A percentile compares a stretch with the other conserved stretches of the same genome.
These are phyloP conservation scores for Metellina segmentata DNA, from an alignment of 2,888 invertebrate genomes.

Conservation along the genomic window DNA sequence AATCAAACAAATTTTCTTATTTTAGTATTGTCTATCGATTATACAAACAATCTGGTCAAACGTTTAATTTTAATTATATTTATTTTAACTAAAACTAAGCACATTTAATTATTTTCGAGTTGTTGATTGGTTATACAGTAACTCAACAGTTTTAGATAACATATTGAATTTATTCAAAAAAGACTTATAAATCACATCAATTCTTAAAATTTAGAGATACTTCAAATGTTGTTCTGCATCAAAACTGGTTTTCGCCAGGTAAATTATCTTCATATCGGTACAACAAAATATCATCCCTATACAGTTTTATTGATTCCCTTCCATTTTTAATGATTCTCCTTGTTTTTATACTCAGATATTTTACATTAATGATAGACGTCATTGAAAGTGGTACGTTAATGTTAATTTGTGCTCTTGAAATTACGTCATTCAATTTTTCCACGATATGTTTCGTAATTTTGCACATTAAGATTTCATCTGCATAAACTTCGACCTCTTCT, in stretches of 20 bases:
- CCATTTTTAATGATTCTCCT: neutral
- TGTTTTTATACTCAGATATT: neutral
- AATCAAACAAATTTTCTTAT: no score
- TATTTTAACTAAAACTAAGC: no score
- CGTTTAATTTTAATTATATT: no score
- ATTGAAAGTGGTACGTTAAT: constrained; percentile 3
- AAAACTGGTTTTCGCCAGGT: neutral
- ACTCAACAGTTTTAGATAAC: no score
- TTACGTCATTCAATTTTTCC: neutral
- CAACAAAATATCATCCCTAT: constrained; percentile 20
- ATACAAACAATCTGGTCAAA: no score
- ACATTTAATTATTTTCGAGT: no score
- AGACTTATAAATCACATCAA: no score
- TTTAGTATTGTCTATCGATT: no score
- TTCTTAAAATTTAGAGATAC: no score
- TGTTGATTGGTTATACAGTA: no score
- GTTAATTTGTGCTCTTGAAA: neutral
- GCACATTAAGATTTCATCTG: neutral
- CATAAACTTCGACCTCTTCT: neutral
- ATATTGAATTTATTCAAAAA: no score
- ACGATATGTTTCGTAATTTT: neutral
- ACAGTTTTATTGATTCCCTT: constrained; percentile 1
- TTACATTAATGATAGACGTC: neutral
- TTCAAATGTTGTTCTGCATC: no score
- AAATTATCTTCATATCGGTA: neutral